Evolutionary conservation across 30 jellyfish, hydroid and myxozoan genomes (phyloP).

Genomic region (Pelagia noctiluca): DNA sequence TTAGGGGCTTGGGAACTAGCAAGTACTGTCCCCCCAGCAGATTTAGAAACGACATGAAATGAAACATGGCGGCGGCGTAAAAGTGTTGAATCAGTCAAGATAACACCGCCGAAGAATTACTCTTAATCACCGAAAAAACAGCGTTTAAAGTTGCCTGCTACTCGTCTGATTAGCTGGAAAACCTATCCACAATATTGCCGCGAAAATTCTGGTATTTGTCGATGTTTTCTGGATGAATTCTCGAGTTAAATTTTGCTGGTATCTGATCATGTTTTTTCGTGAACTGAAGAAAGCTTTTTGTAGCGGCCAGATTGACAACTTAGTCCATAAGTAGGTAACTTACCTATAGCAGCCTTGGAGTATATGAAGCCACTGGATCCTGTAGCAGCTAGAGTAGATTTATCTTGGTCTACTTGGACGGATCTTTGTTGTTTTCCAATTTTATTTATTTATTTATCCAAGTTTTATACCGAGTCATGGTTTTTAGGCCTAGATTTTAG

Average conservation of each 20-base stretch:
- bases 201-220: neutral
- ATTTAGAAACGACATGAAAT: conserved; percentile 2
- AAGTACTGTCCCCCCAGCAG: conserved; percentile 1
- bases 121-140: neutral
- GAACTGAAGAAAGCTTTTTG: no score
- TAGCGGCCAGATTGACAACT: no score
- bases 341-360: no score
- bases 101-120: neutral
- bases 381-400: no score
- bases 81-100: neutral
- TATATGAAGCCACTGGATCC: no score
- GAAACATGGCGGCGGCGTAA: conserved; percentile 18
- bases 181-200: neutral
- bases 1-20: conserved; percentile 2
- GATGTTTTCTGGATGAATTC: neutral
- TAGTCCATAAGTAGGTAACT: no score
- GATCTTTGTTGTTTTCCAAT: no score
- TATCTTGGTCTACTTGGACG: no score
- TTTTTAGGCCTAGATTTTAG: no score
- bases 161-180: neutral
- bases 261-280: no score
- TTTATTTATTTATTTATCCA: no score
- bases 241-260: neutral
- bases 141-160: neutral
- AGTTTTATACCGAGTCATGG: no score